Evolutionary conservation across 2,797 vertebrate genomes (phyloP).

Genomic region (Diplodus puntazzo): DNA sequence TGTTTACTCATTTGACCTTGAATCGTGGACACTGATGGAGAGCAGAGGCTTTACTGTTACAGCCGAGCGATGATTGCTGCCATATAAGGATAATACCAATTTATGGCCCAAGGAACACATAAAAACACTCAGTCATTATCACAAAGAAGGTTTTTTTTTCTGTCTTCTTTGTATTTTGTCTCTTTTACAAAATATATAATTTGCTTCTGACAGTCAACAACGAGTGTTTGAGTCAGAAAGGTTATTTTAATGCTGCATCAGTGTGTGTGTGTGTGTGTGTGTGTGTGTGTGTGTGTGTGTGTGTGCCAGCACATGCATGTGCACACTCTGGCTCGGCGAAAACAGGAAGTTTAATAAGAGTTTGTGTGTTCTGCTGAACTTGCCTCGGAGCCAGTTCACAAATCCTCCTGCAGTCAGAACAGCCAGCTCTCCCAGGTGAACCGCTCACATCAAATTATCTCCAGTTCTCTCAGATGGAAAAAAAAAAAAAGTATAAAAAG

Average conservation of each 20-base stretch:
- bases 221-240: slow-evolving; percentile 13
- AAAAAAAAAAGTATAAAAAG: slow-evolving; percentile 28
- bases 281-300: neutral
- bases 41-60: slow-evolving; percentile 54
- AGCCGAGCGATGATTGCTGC: slow-evolving; percentile 60
- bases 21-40: slow-evolving; percentile 44
- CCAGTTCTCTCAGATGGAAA: slow-evolving; percentile 22
- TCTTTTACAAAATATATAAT: slow-evolving; percentile 8
- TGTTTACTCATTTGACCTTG: slow-evolving; percentile 72
- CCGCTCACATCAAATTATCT: slow-evolving; percentile 65
- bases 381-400: slow-evolving; percentile 72
- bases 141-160: neutral
- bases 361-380: slow-evolving; percentile 78
- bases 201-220: slow-evolving; percentile 12
- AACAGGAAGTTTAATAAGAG: slow-evolving; percentile 84
- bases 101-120: slow-evolving; percentile 39
- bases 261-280: slow-evolving; percentile 17
- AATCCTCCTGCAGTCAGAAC: slow-evolving; percentile 72
- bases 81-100: slow-evolving; percentile 50
- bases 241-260: slow-evolving; percentile 15
- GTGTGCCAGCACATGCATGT: slow-evolving; percentile 39
- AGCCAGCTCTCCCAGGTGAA: slow-evolving; percentile 74
- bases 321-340: slow-evolving; percentile 61
- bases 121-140: slow-evolving; percentile 29
- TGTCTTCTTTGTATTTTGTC: no score